Evolutionary conservation across 2,113 vertebrate species (phyloP).

Genomic region (Mesitornis unicolor): DNA sequence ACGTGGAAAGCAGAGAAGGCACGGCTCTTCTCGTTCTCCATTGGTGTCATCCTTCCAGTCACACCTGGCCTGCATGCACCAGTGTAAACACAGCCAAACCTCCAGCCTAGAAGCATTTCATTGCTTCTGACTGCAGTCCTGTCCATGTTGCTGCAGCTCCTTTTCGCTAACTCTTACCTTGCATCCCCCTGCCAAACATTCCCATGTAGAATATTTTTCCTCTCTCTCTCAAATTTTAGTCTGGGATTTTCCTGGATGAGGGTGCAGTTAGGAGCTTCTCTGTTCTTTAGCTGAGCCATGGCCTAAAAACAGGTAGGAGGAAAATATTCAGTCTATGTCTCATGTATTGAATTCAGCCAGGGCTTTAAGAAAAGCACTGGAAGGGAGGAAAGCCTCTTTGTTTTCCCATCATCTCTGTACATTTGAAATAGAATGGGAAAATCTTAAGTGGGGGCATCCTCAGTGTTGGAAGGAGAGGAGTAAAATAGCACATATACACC

Average conservation of each 20-base stretch:
- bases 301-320: not conserved
- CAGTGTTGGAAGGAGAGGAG: not conserved
- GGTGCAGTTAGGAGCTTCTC: not conserved
- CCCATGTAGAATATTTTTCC: not conserved
- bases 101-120: not conserved
- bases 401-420: not conserved
- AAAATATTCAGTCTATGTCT: not conserved
- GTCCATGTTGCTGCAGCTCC: not conserved
- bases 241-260: slow-evolving; percentile 27
- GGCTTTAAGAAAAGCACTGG: not conserved
- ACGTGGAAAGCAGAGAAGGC: not conserved
- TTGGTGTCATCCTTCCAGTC: not conserved
- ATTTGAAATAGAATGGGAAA: not conserved
- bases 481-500: not conserved
- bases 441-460: not conserved
- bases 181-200: not conserved
- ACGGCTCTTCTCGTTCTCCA: not conserved
- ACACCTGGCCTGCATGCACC: not conserved
- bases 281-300: not conserved
- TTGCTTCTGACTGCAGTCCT: not conserved
- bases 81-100: not conserved
- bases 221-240: not conserved
- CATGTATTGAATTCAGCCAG: not conserved
- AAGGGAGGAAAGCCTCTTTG: not conserved
- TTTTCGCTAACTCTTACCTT: not conserved